phyloP scores from a whole-genome alignment of 1,140 invertebrate genomes.

The Brachionus plicatilis region DNA sequence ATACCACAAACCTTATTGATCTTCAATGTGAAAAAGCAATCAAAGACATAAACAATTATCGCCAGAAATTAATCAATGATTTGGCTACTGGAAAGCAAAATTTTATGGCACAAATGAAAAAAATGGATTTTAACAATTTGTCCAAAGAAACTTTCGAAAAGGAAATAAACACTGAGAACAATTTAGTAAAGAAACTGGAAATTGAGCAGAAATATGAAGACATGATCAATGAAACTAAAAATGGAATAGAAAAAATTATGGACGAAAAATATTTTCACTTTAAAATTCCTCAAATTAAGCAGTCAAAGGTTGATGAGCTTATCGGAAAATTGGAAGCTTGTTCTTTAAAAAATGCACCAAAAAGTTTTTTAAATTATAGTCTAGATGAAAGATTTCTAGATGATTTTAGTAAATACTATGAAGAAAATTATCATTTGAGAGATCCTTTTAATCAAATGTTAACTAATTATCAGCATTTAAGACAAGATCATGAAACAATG shows the following conservation, averaged over 20 bases:
- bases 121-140: background rate
- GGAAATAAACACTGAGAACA: background rate
- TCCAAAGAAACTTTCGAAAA: background rate
- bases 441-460: background rate
- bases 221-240: background rate
- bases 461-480: no score
- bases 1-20: background rate
- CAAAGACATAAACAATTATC: background rate
- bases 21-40: background rate
- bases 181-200: background rate
- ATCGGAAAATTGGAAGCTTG: background rate
- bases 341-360: background rate
- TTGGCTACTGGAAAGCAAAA: background rate
- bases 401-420: background rate
- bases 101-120: background rate
- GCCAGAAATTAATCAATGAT: background rate
- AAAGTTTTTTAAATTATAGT: background rate
- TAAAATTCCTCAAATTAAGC: background rate
- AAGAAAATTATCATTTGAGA: background rate
- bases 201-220: background rate
- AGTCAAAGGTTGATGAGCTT: background rate
- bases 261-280: background rate
- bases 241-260: background rate
- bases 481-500: no score
- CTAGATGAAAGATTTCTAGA: background rate